Percentiles rank a stretch among this genome's conserved stretches.
These are phyloP conservation scores for Morinoia aosen DNA, from an alignment of 2,888 invertebrate species.

Conservation along the genomic window DNA sequence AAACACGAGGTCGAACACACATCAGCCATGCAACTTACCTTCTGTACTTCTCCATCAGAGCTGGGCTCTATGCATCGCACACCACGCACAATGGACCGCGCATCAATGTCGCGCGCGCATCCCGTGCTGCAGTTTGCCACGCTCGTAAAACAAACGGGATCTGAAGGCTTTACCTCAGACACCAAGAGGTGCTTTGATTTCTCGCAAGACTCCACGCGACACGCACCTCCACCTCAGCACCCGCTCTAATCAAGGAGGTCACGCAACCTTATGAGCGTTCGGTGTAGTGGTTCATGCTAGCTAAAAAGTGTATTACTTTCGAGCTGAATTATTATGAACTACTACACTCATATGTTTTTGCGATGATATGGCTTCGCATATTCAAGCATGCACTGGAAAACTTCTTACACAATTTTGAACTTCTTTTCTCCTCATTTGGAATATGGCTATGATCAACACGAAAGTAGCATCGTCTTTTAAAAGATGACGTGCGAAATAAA, in stretches of 20 bases:
- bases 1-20: not conserved
- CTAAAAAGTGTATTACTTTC: not conserved
- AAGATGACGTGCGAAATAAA: too few relatives aligned
- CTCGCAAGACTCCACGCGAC: not conserved
- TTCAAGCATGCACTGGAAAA: too few relatives aligned
- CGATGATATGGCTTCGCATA: too few relatives aligned
- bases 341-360: too few relatives aligned
- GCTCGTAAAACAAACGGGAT: not conserved
- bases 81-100: not conserved
- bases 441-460: too few relatives aligned
- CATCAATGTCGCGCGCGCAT: not conserved
- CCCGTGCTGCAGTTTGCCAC: not conserved
- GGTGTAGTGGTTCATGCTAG: not conserved
- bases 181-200: not conserved
- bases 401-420: too few relatives aligned
- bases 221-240: not conserved
- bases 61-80: not conserved
- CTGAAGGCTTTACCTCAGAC: not conserved
- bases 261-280: not conserved
- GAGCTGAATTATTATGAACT: too few relatives aligned
- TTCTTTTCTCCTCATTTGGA: too few relatives aligned
- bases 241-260: not conserved
- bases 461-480: too few relatives aligned
- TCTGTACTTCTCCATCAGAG: not conserved
- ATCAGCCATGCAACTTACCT: too few relatives aligned